These are phyloP conservation scores for Xiphydria camelus DNA, from an alignment of 2,888 invertebrate genomes.

Conservation along the genomic window DNA sequence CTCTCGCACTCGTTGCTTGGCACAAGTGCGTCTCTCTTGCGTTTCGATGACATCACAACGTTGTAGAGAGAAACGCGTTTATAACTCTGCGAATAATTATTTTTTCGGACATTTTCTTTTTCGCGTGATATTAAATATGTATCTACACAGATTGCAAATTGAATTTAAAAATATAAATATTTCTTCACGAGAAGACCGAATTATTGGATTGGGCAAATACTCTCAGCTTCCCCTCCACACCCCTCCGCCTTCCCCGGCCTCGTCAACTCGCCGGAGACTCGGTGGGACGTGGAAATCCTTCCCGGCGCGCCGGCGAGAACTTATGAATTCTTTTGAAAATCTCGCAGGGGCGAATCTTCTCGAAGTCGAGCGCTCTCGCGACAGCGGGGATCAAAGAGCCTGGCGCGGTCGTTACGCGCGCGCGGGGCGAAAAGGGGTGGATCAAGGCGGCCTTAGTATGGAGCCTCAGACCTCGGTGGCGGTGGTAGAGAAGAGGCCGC, in stretches of 20 bases:
- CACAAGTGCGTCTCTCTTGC: too few species aligned
- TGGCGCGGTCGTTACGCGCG: slow-evolving; percentile 14
- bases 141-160: too few species aligned
- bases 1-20: too few species aligned
- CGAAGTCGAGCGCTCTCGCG: slow-evolving; percentile 44
- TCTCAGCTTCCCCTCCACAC: slow-evolving; percentile 9
- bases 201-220: slow-evolving; percentile 18
- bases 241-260: not conserved
- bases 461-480: slow-evolving; percentile 35
- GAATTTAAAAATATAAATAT: too few species aligned
- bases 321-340: slow-evolving; percentile 54
- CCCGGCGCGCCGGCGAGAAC: slow-evolving; percentile 33
- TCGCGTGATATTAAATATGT: too few species aligned
- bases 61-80: too few species aligned
- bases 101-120: too few species aligned
- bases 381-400: slow-evolving; percentile 33
- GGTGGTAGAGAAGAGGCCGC: slow-evolving; percentile 18
- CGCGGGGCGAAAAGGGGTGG: slow-evolving; percentile 43
- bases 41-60: too few species aligned
- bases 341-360: slow-evolving; percentile 41
- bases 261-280: not conserved
- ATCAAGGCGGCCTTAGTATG: slow-evolving; percentile 51
- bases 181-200: too few species aligned
- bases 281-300: slow-evolving; percentile 25
- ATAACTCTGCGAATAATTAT: too few species aligned